Conservation (phyloP, 2,888 invertebrate genomes). For the Leptopilina drosophilae region DNA sequence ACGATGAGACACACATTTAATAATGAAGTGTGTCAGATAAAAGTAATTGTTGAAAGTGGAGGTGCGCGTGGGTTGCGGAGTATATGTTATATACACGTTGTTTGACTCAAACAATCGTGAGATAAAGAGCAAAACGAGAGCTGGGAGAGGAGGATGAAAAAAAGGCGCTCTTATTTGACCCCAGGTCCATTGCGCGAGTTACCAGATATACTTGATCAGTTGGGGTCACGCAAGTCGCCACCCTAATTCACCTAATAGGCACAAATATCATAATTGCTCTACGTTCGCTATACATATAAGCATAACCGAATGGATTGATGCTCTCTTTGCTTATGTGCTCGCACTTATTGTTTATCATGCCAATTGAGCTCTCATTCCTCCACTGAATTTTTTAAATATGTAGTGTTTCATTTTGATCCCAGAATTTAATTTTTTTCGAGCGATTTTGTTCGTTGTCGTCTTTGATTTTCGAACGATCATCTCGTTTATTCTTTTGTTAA, state of each 20-base stretch:
- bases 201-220: slow-evolving; percentile 70
- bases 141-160: slow-evolving; percentile 53
- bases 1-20: slow-evolving; percentile 38
- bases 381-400: too few relatives aligned
- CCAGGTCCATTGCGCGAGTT: slow-evolving; percentile 73
- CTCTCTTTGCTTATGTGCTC: slow-evolving; percentile 51
- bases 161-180: slow-evolving; percentile 73
- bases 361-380: too few relatives aligned
- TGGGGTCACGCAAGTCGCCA: slow-evolving; percentile 75
- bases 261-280: slow-evolving; percentile 76
- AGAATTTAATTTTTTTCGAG: too few relatives aligned
- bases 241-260: slow-evolving; percentile 76
- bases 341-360: slow-evolving; percentile 45
- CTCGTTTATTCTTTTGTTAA: too few relatives aligned
- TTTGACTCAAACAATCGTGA: slow-evolving; percentile 53
- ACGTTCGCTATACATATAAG: slow-evolving; percentile 53
- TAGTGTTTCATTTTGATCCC: too few relatives aligned
- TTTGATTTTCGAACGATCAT: too few relatives aligned
- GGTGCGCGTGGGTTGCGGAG: slow-evolving; percentile 56
- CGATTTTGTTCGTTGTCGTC: too few relatives aligned
- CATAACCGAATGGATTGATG: slow-evolving; percentile 73
- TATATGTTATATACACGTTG: slow-evolving; percentile 45
- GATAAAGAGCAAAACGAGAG: slow-evolving; percentile 38
- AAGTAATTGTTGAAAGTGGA: slow-evolving; percentile 40
- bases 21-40: slow-evolving; percentile 38